Base-by-base conservation (phyloP, 1,140 invertebrate species). In the Vollenhovia emeryi region DNA sequence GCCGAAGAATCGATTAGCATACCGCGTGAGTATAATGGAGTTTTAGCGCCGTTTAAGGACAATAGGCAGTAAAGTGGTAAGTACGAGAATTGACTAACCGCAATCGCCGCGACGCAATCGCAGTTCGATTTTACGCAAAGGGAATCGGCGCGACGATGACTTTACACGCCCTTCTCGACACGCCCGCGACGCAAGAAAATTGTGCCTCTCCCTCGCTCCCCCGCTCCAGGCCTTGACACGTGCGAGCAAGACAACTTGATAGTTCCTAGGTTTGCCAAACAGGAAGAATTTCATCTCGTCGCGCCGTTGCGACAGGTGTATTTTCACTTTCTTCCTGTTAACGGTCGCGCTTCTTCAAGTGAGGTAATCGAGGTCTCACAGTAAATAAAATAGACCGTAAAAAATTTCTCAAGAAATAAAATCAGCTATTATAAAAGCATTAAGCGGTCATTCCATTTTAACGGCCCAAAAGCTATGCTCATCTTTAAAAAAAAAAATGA, bases 81-180 rank as follows among this genome's bases (percentile, higher is more conserved):
- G 36, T 62, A 59, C 7, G 30, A 50, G 48, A n/a, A 85, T 86
- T 82, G 64, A 45, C 84, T 36, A 86, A 82, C 36, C 13, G 43
- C 48, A 71, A 82, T 45, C 55, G 43, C n/a, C 71, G 57, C 57
- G n/a, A 48, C 21, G 50, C 48, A 48, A 64, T 21, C 78, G 33
- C 43, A 48, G 50, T 27, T 57, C 45, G 18, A 48, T 40, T 74
- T 36, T 50, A 64, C 48, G 59, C 71, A 55, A 59, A 55, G 30
- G 33, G 45, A 73, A 52, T 21, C n/a, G 15, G n/a, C 43, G 66
- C 50, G 33, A 66, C 40, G 13, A 40, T 11, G 48, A 69, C 9
- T 83, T 83, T 59, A 83, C 55, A 66, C 79, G 66, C 85, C 79
- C 68, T 86, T 36, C 57, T 80, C 64, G 79, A 86, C 85, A 60